These are phyloP conservation scores for Hydrotaea diabolus DNA, from an alignment of 2,888 invertebrate genomes.

Conservation along the genomic window DNA sequence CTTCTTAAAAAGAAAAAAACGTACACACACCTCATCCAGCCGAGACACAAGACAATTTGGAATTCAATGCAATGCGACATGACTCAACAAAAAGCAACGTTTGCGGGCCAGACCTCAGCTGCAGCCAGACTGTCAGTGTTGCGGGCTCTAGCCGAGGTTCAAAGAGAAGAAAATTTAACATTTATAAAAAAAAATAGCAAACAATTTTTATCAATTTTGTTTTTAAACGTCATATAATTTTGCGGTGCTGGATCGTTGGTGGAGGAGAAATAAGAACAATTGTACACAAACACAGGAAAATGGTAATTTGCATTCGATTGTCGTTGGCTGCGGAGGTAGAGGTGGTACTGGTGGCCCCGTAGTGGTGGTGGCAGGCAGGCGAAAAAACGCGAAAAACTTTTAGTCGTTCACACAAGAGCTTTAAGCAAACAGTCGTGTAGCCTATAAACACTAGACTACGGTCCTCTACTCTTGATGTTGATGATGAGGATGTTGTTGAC, in stretches of 20 bases:
- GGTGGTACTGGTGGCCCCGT: neutral
- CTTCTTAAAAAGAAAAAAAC: neutral
- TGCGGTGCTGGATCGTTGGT: neutral
- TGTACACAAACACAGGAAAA: slow-evolving; percentile 53
- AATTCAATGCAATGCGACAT: neutral
- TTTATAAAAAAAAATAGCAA: neutral
- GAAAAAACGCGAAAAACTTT: neutral
- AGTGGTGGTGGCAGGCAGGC: neutral
- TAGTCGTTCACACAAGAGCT: neutral
- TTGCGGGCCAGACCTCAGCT: neutral
- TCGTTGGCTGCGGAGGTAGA: neutral
- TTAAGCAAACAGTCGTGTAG: neutral
- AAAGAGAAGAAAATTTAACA: neutral
- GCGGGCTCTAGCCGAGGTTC: neutral
- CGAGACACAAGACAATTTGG: neutral
- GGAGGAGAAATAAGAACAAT: slow-evolving; percentile 36
- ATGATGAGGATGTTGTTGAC: slow-evolving; percentile 53
- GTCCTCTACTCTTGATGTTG: neutral
- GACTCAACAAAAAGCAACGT: neutral
- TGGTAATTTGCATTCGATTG: slow-evolving; percentile 56
- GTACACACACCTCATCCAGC: neutral
- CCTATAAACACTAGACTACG: neutral
- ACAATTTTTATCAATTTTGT: slow-evolving; percentile 24
- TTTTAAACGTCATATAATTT: slow-evolving; percentile 4
- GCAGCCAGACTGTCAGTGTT: too few species aligned